phyloP scores from a whole-genome alignment of 2,113 vertebrate species.

The Ardeotis arabs region DNA sequence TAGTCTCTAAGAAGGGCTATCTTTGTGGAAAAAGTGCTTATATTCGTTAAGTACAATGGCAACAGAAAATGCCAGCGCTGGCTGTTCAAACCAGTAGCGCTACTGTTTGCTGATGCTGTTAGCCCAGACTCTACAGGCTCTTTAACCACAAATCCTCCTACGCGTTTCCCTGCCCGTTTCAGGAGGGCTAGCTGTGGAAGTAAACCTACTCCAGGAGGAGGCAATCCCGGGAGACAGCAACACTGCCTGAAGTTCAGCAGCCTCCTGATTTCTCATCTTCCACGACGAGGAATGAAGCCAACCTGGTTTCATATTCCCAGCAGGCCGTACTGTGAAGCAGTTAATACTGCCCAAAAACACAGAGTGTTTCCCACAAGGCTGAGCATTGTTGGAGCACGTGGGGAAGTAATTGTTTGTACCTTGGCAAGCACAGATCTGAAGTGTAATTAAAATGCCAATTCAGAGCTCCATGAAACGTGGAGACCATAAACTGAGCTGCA shows the following conservation, averaged over 20 bases:
- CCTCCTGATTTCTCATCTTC: neutral
- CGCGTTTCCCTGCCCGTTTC: neutral
- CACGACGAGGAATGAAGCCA: neutral
- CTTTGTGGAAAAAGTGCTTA: neutral
- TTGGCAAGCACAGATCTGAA: neutral
- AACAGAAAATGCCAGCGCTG: neutral
- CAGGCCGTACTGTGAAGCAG: neutral
- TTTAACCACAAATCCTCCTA: neutral
- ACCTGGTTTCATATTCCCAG: neutral
- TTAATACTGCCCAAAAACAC: neutral
- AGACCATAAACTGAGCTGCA: neutral
- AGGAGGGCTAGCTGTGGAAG: neutral
- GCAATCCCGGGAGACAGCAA: neutral
- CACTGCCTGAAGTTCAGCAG: neutral
- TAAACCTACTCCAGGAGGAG: neutral
- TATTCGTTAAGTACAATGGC: neutral
- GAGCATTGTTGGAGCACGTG: neutral
- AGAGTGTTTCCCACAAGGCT: neutral
- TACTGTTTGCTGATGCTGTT: neutral
- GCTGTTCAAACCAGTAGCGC: neutral
- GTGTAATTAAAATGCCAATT: neutral
- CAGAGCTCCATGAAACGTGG: neutral
- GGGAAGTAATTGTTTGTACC: neutral
- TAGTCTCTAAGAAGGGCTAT: neutral
- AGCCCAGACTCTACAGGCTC: neutral